phyloP scores from a whole-genome alignment of 2,797 vertebrate genomes.

The Thunnus albacares region DNA sequence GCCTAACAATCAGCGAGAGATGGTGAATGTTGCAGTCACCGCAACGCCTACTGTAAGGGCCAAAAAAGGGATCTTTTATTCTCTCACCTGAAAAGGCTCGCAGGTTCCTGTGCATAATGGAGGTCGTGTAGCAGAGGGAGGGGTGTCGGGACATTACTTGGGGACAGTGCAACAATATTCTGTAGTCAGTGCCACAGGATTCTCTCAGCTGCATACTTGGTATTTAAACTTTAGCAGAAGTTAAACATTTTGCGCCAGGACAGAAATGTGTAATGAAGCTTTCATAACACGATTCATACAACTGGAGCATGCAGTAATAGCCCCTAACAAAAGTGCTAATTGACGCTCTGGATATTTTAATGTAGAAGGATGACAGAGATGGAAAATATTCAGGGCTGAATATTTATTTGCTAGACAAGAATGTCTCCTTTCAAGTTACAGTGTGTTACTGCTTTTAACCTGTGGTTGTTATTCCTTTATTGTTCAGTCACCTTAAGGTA shows the following conservation, averaged over 20 bases:
- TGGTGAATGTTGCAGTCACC: slow-evolving; percentile 49
- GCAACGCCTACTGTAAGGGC: slow-evolving; percentile 58
- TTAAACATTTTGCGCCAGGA: slow-evolving; percentile 52
- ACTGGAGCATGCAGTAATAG: slow-evolving; percentile 66
- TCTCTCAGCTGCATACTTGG: slow-evolving; percentile 39
- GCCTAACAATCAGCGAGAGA: slow-evolving; percentile 44
- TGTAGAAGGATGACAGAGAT: slow-evolving; percentile 32
- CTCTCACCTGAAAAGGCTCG: slow-evolving; percentile 68
- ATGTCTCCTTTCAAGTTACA: slow-evolving; percentile 40
- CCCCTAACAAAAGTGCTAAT: slow-evolving; percentile 62
- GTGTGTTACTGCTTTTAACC: slow-evolving; percentile 21
- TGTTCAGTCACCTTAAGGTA: slow-evolving; percentile 3
- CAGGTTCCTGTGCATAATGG: slow-evolving; percentile 46
- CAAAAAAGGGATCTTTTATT: slow-evolving; percentile 59
- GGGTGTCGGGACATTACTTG: slow-evolving; percentile 12
- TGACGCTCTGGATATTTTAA: slow-evolving; percentile 66
- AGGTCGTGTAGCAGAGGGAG: slow-evolving; percentile 25
- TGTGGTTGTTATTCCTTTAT: background rate
- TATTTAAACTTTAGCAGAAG: slow-evolving; percentile 54
- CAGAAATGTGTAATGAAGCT: slow-evolving; percentile 65
- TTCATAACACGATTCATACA: slow-evolving; percentile 62
- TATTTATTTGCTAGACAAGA: slow-evolving; percentile 32
- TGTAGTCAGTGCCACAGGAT: slow-evolving; percentile 11
- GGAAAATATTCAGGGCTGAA: slow-evolving; percentile 43
- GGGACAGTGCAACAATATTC: slow-evolving; percentile 34